Conservation (phyloP, 2,888 invertebrate species). For the Ornithoptera priamus region DNA sequence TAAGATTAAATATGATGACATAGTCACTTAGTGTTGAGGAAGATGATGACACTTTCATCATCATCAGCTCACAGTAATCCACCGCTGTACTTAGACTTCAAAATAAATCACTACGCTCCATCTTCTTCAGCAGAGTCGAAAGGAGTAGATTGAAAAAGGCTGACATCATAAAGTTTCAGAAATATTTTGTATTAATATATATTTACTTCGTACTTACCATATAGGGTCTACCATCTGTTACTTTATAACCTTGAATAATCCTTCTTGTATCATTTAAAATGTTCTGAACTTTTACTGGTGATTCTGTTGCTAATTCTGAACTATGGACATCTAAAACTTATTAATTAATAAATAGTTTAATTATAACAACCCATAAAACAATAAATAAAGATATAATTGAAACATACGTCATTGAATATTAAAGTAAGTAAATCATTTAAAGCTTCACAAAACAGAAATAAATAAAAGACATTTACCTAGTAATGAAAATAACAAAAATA, state of each 20-base stretch:
- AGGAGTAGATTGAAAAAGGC: no score
- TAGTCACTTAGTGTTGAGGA: no score
- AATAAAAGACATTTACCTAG: conserved; percentile 40
- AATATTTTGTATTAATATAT: background rate
- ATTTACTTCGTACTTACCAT: conserved; percentile 54
- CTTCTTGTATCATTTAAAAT: conserved; percentile 57
- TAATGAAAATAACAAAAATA: conserved; percentile 41
- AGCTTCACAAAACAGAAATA: background rate
- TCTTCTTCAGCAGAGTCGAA: no score
- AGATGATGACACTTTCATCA: background rate
- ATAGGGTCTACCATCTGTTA: conserved; percentile 57
- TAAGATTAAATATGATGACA: no score
- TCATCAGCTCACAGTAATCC: no score
- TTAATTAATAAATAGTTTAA: background rate
- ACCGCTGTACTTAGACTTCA: no score
- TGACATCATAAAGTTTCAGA: no score
- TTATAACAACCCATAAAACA: background rate
- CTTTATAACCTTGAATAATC: conserved; percentile 60
- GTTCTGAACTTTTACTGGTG: conserved; percentile 49
- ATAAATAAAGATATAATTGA: background rate
- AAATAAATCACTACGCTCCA: no score
- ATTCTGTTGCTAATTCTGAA: conserved; percentile 52
- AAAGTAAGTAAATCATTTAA: no score
- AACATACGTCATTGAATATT: no score
- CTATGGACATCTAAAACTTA: conserved; percentile 47